A percentile compares a stretch with the other conserved stretches of the same genome.
phyloP scores from a whole-genome alignment of 2,888 invertebrate species.

The Chaetoderma sp. region DNA sequence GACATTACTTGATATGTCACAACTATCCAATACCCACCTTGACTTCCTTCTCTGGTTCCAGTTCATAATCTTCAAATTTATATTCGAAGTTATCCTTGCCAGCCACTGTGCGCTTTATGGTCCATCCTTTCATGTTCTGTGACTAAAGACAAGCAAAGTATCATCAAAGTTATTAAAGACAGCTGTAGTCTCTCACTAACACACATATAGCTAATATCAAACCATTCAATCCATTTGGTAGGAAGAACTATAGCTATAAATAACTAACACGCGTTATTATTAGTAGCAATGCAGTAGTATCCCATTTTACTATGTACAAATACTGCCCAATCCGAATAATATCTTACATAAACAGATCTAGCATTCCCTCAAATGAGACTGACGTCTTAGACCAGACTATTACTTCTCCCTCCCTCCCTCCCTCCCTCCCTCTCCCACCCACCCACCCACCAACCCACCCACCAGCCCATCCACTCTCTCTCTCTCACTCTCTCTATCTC shows the following conservation, averaged over 20 bases:
- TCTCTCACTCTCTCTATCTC: background rate
- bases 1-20: no score
- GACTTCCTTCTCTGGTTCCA: background rate
- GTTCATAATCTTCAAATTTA: background rate
- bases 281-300: no score
- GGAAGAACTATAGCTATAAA: no score
- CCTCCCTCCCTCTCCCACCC: no score
- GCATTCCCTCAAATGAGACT: no score
- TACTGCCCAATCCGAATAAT: no score
- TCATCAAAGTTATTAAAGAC: background rate
- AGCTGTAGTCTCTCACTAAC: background rate
- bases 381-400: no score
- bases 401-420: no score
- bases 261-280: no score
- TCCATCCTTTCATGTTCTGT: slow-evolving; percentile 1
- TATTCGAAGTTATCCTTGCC: slow-evolving; percentile 2
- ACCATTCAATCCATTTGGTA: background rate
- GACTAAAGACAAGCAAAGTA: background rate
- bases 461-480: no score
- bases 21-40: background rate
- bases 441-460: no score
- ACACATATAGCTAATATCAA: background rate
- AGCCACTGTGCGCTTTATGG: background rate
- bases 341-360: no score
- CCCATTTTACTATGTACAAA: background rate